Conservation (phyloP, 2,113 vertebrate species). For the Albula goreensis region DNA sequence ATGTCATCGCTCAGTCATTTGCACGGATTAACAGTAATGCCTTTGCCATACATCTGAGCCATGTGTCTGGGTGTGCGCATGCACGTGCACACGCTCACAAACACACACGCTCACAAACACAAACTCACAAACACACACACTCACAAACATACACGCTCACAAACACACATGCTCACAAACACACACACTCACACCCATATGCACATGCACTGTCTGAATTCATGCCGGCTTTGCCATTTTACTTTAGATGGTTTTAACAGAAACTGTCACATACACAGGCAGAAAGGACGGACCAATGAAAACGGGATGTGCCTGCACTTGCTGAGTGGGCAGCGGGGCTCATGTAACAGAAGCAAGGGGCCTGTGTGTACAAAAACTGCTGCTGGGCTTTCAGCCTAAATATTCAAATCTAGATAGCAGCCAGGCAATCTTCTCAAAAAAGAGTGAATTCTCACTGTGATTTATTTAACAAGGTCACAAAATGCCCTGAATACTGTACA, state of each 20-base stretch:
- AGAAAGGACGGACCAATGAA: conserved; percentile 75
- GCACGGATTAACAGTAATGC: not conserved
- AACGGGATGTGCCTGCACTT: conserved; percentile 74
- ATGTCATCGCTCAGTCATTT: conserved; percentile 24
- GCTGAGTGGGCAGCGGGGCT: conserved; percentile 74
- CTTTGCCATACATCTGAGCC: not conserved
- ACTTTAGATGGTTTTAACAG: conserved; percentile 71
- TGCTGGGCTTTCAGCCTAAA: conserved; percentile 20
- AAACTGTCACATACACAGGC: conserved; percentile 75
- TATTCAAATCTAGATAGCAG: not conserved
- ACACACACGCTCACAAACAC: conserved; percentile 16
- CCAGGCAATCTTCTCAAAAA: not conserved
- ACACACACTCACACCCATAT: not conserved
- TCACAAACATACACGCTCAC: too few species aligned
- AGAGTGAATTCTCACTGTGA: not conserved
- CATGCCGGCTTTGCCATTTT: conserved; percentile 53
- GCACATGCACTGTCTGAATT: conserved; percentile 33
- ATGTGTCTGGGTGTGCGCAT: not conserved
- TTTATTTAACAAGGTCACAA: not conserved
- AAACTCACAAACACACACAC: too few species aligned
- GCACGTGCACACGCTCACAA: not conserved
- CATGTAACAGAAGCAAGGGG: conserved; percentile 58
- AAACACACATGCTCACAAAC: too few species aligned
- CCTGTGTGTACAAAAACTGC: not conserved
- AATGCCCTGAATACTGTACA: not conserved